phyloP scores from a whole-genome alignment of 2,797 vertebrate species.

The Anomalospiza imberbis region DNA sequence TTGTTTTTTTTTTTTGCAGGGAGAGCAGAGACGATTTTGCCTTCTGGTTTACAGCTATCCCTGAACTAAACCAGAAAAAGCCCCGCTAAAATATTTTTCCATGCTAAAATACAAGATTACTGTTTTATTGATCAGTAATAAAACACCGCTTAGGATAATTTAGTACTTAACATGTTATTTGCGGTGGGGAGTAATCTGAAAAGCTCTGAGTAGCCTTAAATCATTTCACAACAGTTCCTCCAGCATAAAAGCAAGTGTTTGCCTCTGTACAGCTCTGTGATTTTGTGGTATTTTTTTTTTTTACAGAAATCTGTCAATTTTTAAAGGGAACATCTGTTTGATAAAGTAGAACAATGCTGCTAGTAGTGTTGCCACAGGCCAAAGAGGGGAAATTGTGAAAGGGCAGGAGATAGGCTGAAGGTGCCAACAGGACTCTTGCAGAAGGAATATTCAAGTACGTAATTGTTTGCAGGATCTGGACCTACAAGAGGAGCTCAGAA shows the following conservation, averaged over 20 bases:
- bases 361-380: background rate
- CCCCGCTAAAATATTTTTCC: constrained; percentile 42
- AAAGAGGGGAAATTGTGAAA: background rate
- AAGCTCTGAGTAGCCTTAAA: constrained; percentile 61
- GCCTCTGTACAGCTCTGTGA: constrained; percentile 70
- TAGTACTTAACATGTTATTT: constrained; percentile 61
- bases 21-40: background rate
- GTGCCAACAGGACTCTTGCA: background rate
- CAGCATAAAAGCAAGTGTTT: constrained; percentile 59
- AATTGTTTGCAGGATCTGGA: constrained; percentile 51
- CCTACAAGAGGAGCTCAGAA: constrained; percentile 67
- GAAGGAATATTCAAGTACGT: constrained; percentile 31
- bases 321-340: constrained; percentile 75
- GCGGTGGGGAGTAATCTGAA: constrained; percentile 52
- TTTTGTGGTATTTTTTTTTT: constrained; percentile 40
- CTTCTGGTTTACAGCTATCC: background rate
- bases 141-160: constrained; percentile 50
- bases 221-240: constrained; percentile 65
- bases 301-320: constrained; percentile 73
- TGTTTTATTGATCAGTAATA: constrained; percentile 64
- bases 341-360: constrained; percentile 65
- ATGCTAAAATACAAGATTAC: constrained; percentile 23
- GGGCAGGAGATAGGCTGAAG: background rate
- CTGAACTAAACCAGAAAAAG: constrained; percentile 21
- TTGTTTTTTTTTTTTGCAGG: background rate